Base-by-base conservation (phyloP, 2,888 invertebrate species). In the Yponomeuta cagnagella region DNA sequence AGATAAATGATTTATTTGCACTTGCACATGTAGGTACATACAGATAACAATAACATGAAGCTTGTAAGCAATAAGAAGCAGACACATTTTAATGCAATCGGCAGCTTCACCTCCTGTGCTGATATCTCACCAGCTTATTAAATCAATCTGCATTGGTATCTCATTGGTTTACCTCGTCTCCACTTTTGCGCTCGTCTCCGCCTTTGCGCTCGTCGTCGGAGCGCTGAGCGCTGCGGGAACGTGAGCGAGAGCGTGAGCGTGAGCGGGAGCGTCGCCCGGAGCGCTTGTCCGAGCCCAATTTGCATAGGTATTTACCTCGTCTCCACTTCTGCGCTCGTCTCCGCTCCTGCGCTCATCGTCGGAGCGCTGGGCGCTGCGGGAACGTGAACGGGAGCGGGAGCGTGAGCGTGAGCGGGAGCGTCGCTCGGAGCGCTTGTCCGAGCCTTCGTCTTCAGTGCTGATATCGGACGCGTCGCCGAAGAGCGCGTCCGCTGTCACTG, bases 381-480 rank as follows among this genome's bases (percentile, higher is more conserved):
- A 81, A 72, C 84, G 80, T 58, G 83, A 85, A 69, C 85, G 84
- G 71, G 83, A 85, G 69, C 85, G 84, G 71, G 79, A 77, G 76
- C 78, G 85, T 76, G 82, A 77, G 75, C 48, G 80, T 80, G 52
- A 58, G 8, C 86, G 80, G 52, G 82, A 81, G 72, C 84, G 80
- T 63, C 83, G 84, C 69, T 84, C 84, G 71, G 79, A 77, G 76
- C 78, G 80, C 33, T 79, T 74, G 0, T 67, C 77, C 72, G 80
- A 82, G 8, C 91, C 94, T 72, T 96, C 97, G 76, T 97, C 97
- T 75, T 97, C 98, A 9, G 96, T 95, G 82, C 97, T 97, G 68
- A 98, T 98, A 83, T 98, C 98, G 73, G 97, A 96, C 23, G 98
- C 98, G 88, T 98, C 98, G 12, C 98, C 98, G 87, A 98, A 98